A percentile compares a stretch with the other conserved stretches of the same genome.
Evolutionary conservation across 1,140 invertebrate genomes (phyloP).

Genomic region (Plodia interpunctella): DNA sequence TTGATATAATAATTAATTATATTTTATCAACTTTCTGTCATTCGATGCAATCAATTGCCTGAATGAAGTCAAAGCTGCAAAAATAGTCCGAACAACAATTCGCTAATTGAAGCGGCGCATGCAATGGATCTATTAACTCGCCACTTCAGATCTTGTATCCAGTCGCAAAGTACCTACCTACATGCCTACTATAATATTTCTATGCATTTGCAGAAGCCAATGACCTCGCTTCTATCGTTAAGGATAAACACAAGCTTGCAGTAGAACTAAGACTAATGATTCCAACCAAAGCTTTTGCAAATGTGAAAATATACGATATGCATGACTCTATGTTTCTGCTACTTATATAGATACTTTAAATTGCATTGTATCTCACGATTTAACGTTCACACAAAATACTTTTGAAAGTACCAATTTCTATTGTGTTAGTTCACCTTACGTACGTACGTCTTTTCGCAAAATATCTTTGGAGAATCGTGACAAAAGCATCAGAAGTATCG

Average conservation of each 20-base stretch:
- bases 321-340: not conserved
- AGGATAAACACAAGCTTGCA: not conserved
- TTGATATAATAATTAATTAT: too few relatives aligned
- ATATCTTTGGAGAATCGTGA: not conserved
- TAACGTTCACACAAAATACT: not conserved
- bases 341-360: not conserved
- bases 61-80: not conserved
- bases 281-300: not conserved
- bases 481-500: not conserved
- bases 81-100: not conserved
- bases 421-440: not conserved
- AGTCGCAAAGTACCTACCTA: not conserved
- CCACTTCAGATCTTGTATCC: constrained; percentile 7
- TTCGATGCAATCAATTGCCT: too few relatives aligned
- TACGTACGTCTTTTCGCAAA: not conserved
- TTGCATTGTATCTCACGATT: not conserved
- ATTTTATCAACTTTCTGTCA: not conserved
- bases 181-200: not conserved
- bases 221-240: constrained; percentile 1
- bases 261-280: not conserved
- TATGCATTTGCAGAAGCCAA: constrained; percentile 3
- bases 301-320: not conserved
- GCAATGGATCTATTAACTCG: constrained; percentile 14
- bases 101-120: constrained; percentile 24
- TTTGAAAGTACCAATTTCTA: not conserved